Base-by-base conservation (phyloP, 2,797 vertebrate genomes). In the Hippocampus kuda region DNA sequence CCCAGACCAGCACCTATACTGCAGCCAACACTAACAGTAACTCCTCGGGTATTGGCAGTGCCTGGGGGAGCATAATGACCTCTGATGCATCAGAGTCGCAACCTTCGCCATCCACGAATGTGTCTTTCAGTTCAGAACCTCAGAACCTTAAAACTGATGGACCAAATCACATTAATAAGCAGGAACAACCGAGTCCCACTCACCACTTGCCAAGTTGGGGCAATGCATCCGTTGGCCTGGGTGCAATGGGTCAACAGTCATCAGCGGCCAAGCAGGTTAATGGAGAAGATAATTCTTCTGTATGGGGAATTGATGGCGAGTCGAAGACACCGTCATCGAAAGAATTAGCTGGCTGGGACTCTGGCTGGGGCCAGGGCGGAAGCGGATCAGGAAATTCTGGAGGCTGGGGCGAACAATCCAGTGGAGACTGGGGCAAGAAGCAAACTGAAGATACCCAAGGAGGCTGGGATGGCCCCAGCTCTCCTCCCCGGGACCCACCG, bases 101-200 rank as follows among this genome's bases (percentile, higher is more conserved):
- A 90, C 89, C 91, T 91, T 94, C 91, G 92, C 92, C 92, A 88
- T 97, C 90, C 93, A 91, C 83, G 65, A 98, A 97, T 93, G 94
- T 94, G 93, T 94, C 94, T 91, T 96, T 96, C 92, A 95, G 94
- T 93, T 94, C 94, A 88, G 96, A 96, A 93, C 95, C 96, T 95
- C 96, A 95, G 86, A 98, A 94, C 93, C 94, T 96, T 92, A 94
- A 96, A 95, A 93, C 94, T 93, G 95, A 98, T 90, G 96, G 96
- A 98, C 96, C 96, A 98, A 98, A 96, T 94, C 94, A 97, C 92
- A 94, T 94, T 94, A 97, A 83, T 77, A 89, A 88, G 68, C 87
- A 88, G 81, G 90, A 91, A 81, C 78, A 88, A 38, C 85, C 81
- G 42, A 90, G 87, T 90, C 93, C 94, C 84, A 87, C 92, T 87